phyloP scores from a whole-genome alignment of 2,113 vertebrate genomes.

The Varanus komodoensis region DNA sequence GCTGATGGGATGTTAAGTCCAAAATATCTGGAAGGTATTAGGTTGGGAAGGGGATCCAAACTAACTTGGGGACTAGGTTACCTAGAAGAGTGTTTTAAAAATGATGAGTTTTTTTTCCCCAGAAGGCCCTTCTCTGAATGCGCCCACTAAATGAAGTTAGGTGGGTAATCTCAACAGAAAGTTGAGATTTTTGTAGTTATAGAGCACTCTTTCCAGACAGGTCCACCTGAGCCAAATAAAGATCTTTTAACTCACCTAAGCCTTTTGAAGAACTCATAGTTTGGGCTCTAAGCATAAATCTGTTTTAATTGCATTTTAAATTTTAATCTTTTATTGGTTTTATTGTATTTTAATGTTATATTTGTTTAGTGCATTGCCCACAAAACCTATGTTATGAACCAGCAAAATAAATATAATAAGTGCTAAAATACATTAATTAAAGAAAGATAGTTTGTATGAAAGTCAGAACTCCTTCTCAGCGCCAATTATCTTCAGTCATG shows the following conservation, averaged over 20 bases:
- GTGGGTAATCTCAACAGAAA: neutral
- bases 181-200: neutral
- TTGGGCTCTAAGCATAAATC: too few species aligned
- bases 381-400: too few species aligned
- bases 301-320: too few species aligned
- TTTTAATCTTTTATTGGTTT: too few species aligned
- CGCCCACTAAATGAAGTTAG: neutral
- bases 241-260: too few species aligned
- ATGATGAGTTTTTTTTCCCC: neutral
- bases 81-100: neutral
- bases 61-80: neutral
- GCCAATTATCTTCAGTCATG: neutral
- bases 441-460: neutral
- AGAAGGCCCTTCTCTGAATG: neutral
- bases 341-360: too few species aligned
- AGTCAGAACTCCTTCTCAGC: neutral
- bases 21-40: neutral
- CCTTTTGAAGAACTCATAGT: too few species aligned
- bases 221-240: neutral
- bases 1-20: neutral
- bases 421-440: too few species aligned
- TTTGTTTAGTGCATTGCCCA: too few species aligned
- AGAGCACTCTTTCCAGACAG: neutral
- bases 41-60: too few species aligned
- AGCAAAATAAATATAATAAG: too few species aligned